Evolutionary conservation across 1,140 invertebrate species (phyloP).

Genomic region (Pseudoatta argentina): DNA sequence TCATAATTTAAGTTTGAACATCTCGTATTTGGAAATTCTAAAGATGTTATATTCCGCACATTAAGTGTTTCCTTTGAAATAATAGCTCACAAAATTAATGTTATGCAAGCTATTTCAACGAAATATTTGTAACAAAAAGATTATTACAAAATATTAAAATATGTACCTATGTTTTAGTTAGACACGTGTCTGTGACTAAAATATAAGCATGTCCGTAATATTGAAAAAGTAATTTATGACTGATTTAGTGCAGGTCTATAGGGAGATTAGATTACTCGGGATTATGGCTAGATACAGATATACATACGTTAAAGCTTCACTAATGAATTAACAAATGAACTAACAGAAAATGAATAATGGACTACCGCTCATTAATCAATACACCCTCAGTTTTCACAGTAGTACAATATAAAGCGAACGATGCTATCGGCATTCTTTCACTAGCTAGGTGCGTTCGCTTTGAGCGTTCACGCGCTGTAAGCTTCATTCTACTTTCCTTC

Average conservation of each 20-base stretch:
- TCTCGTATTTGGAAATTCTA: not conserved
- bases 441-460: no score
- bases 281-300: not conserved
- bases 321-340: no score
- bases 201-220: not conserved
- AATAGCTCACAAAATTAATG: slow-evolving; percentile 6
- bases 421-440: no score
- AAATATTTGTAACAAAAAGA: not conserved
- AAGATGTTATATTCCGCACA: not conserved
- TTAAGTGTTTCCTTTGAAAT: not conserved
- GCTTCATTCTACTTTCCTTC: no score
- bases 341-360: no score
- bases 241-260: not conserved
- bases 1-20: not conserved
- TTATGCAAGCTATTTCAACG: not conserved
- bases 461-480: no score
- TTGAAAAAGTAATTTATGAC: not conserved
- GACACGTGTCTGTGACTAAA: not conserved
- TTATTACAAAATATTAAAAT: not conserved
- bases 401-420: no score
- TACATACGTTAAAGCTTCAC: not conserved
- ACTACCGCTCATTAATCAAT: no score
- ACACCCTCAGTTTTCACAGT: no score
- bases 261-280: not conserved
- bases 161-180: not conserved